These are phyloP conservation scores for Stichopus horrens DNA, from an alignment of 53 echinoderm and acorn worm genomes.

Conservation along the genomic window DNA sequence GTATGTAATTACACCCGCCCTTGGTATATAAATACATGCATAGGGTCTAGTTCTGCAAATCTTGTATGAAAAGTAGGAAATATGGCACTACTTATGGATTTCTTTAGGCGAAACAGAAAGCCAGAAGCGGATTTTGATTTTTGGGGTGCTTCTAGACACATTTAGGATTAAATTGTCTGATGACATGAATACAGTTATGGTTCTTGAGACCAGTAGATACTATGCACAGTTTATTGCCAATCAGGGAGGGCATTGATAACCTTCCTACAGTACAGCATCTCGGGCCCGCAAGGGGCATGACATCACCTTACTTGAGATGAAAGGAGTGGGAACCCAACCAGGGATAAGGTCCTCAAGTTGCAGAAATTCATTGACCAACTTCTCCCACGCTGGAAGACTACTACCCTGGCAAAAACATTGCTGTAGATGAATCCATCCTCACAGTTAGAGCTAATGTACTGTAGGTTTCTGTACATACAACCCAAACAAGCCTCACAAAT, in stretches of 20 bases:
- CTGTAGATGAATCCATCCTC: background rate
- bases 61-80: too few species aligned
- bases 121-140: too few species aligned
- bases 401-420: slow-evolving; percentile 21
- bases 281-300: slow-evolving; percentile 5
- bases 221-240: slow-evolving; percentile 6
- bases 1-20: too few species aligned
- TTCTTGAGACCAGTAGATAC: slow-evolving; percentile 26
- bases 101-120: too few species aligned
- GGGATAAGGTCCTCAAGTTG: slow-evolving; percentile 22
- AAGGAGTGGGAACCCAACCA: slow-evolving; percentile 19
- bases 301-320: slow-evolving; percentile 32
- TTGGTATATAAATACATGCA: too few species aligned
- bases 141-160: too few species aligned
- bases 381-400: slow-evolving; percentile 6
- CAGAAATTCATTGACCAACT: background rate
- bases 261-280: slow-evolving; percentile 1
- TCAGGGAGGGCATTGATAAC: slow-evolving; percentile 29
- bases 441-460: slow-evolving; percentile 2
- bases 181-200: slow-evolving; percentile 16
- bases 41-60: too few species aligned
- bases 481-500: background rate
- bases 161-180: too few species aligned
- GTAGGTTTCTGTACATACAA: background rate
- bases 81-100: too few species aligned